These are phyloP conservation scores for Calyptommatus sinebrachiatus DNA, from an alignment of 2,113 vertebrate species.

Conservation along the genomic window DNA sequence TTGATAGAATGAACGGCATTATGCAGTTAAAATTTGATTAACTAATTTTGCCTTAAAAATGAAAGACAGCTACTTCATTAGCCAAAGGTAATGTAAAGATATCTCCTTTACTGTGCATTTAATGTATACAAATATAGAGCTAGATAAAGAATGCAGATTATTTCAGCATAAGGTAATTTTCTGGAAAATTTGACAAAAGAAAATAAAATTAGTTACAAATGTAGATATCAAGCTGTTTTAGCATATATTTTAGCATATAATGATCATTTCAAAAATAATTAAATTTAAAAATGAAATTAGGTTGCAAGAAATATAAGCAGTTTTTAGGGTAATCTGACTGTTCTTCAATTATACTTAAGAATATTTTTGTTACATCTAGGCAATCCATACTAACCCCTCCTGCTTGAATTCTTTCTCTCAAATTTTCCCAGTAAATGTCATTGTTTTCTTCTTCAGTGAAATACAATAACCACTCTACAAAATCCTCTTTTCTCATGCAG, in stretches of 20 bases:
- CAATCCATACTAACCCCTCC: conserved; percentile 80
- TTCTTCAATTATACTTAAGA: not conserved
- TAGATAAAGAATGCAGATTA: not conserved
- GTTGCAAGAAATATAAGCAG: not conserved
- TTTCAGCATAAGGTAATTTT: too few species aligned
- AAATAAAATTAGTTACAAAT: too few species aligned
- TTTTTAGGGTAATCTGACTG: not conserved
- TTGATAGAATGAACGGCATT: too few species aligned
- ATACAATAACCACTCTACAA: conserved; percentile 93
- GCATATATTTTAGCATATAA: too few species aligned
- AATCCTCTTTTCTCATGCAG: conserved; percentile 95
- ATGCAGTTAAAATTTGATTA: not conserved
- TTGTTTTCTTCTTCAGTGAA: conserved; percentile 96
- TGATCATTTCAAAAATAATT: too few species aligned
- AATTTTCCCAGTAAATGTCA: conserved; percentile 90
- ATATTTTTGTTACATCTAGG: conserved; percentile 16
- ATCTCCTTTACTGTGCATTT: not conserved
- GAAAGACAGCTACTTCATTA: too few species aligned
- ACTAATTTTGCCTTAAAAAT: not conserved
- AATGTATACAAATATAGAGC: not conserved
- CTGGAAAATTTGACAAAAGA: too few species aligned
- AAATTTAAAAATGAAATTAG: too few species aligned
- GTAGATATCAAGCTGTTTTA: too few species aligned
- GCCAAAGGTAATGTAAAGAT: too few species aligned
- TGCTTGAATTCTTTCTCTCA: conserved; percentile 84